Evolutionary conservation across 2,797 vertebrate genomes (phyloP), one percentile per base, ranked within the genome.

Genomic region (Ctenosaura bakeri): DNA sequence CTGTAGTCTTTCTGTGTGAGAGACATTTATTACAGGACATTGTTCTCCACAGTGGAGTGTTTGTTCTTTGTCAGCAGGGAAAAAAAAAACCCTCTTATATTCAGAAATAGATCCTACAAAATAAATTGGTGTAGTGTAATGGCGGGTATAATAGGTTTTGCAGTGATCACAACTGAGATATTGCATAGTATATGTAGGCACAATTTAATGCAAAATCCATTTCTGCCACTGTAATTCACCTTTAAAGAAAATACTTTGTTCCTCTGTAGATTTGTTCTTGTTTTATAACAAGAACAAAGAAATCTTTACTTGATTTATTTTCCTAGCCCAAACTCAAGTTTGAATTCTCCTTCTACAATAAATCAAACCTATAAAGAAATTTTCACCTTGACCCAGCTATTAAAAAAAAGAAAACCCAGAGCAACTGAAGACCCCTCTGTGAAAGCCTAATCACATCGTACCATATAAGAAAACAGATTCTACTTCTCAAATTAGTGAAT

Each of bases 281-380:
- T 9, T 52, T 12, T 16, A 86, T 84, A 22, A 16, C 4, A 32
- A 83, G 54, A 89, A 84, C 10, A 90, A 92, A 85, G 35, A 89
- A 86, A 87, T 12, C 56, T 81, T 86, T 90, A 0, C 77, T 73
- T 89, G 22, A 79, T 91, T 84, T 94, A 90, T 90, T 91, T 93
- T 6, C 22, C 42, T 35, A 79, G 54, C 24, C 88, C 22, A 87
- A 52, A 20, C 26, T 91, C 3, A 62, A 8, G 0, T 90, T 32
- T 87, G 24, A 83, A 42, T 64, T 90, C 90, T 88, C 71, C 0
- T 26, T 76, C 50, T 86, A 86, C 88, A 91, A 84, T 89, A 88
- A 91, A 91, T 84, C 38, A 85, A 74, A 50, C 59, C 77, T 5
- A 8, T 18, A 7, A 32, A 1, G 1, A 88, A 4, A 29, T 59